These are phyloP conservation scores for Ailuropoda melanoleuca DNA, from an alignment of 2,113 vertebrate species.

Conservation along the genomic window DNA sequence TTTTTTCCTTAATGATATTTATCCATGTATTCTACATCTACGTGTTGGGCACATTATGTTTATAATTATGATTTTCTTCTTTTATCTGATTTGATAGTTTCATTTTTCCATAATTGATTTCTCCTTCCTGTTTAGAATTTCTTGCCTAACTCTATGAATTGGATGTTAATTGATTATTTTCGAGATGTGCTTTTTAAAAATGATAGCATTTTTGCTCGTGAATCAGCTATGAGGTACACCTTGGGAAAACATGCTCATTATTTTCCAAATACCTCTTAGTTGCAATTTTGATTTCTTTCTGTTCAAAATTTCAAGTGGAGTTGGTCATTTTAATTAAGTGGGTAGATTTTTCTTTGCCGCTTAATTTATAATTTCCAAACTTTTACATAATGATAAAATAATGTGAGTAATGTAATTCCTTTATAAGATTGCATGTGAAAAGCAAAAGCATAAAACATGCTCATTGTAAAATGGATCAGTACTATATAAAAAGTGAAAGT, in stretches of 20 bases:
- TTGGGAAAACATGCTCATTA: neutral
- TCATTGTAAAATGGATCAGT: neutral
- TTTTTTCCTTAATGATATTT: neutral
- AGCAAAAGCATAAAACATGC: neutral
- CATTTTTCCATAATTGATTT: neutral
- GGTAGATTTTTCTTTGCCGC: neutral
- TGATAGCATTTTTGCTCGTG: neutral
- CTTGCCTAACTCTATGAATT: neutral
- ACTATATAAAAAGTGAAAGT: neutral
- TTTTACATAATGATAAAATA: neutral
- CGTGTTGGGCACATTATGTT: neutral
- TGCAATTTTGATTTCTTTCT: neutral
- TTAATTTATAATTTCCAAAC: neutral
- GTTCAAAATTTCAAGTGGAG: neutral
- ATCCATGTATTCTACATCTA: neutral
- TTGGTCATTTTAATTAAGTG: neutral
- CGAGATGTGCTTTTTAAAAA: neutral
- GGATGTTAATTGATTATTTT: neutral
- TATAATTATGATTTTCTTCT: neutral
- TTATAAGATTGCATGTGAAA: neutral
- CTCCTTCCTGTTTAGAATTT: neutral
- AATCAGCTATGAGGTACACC: neutral
- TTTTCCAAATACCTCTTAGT: neutral
- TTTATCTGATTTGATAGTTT: neutral
- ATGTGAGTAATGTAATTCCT: neutral